phyloP scores from a whole-genome alignment of 2,888 invertebrate genomes.

The Ormyrus pomaceus region DNA sequence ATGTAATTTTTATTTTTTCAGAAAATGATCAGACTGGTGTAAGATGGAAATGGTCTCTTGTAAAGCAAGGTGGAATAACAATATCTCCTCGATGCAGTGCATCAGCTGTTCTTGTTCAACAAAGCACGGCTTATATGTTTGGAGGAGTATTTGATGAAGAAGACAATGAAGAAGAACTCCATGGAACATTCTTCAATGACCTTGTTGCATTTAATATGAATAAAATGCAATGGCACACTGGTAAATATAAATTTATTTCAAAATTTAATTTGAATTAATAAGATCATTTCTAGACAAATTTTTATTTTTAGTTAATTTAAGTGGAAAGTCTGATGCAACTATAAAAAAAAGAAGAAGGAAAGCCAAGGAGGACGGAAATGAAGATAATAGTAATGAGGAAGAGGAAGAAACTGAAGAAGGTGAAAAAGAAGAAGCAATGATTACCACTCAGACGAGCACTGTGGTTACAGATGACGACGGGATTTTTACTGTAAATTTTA shows the following conservation, averaged over 20 bases:
- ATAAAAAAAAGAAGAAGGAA: slow-evolving; percentile 73
- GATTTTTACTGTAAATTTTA: slow-evolving; percentile 83
- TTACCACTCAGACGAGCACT: slow-evolving; percentile 61
- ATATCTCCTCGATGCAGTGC: slow-evolving; percentile 83
- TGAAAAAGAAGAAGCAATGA: slow-evolving; percentile 68
- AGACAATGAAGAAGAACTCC: slow-evolving; percentile 85
- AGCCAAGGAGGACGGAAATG: slow-evolving; percentile 71
- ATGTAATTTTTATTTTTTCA: slow-evolving; percentile 62
- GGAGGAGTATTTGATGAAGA: slow-evolving; percentile 90
- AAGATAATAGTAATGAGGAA: slow-evolving; percentile 64
- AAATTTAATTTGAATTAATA: slow-evolving; percentile 27
- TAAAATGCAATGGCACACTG: slow-evolving; percentile 84
- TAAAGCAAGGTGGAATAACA: slow-evolving; percentile 82
- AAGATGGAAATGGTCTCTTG: slow-evolving; percentile 84
- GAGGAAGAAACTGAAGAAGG: slow-evolving; percentile 69
- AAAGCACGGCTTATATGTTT: slow-evolving; percentile 86
- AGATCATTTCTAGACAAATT: neutral
- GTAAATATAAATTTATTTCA: slow-evolving; percentile 68
- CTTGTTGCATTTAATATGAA: slow-evolving; percentile 86
- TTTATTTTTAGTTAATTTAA: slow-evolving; percentile 69
- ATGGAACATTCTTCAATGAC: slow-evolving; percentile 89
- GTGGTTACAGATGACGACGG: slow-evolving; percentile 86
- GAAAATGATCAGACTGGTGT: slow-evolving; percentile 79
- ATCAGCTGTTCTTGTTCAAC: slow-evolving; percentile 81
- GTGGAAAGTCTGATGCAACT: slow-evolving; percentile 75